Conservation (phyloP, 1,140 invertebrate genomes). For the Drosophila busckii region DNA sequence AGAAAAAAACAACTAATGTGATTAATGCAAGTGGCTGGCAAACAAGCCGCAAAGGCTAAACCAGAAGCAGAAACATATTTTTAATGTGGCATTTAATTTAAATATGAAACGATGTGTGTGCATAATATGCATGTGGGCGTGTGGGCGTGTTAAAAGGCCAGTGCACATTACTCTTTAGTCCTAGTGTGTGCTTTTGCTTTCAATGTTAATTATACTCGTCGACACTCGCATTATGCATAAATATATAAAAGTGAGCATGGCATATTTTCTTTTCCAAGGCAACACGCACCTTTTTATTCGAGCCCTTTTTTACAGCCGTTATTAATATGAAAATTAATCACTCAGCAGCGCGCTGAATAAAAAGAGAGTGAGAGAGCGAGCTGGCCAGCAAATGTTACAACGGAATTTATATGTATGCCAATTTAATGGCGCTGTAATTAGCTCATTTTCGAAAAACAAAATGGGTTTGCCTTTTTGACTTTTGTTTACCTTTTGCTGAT, state of each 20-base stretch:
- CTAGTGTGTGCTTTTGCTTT: constrained; percentile 37
- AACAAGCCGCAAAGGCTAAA: constrained; percentile 1
- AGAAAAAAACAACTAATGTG: constrained; percentile 11
- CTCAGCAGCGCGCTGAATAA: no score
- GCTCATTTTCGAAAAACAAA: constrained; percentile 48
- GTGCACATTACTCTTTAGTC: constrained; percentile 62
- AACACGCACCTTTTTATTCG: constrained; percentile 2
- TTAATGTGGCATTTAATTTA: constrained; percentile 45
- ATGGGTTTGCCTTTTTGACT: constrained; percentile 6
- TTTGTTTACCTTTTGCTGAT: constrained; percentile 34
- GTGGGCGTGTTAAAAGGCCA: constrained; percentile 44
- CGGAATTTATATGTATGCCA: constrained; percentile 59
- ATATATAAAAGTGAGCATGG: constrained; percentile 55
- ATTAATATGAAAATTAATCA: constrained; percentile 75
- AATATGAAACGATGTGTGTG: constrained; percentile 33
- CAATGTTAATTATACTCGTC: constrained; percentile 69
- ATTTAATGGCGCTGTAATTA: constrained; percentile 64
- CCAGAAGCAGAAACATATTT: background rate
- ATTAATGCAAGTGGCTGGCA: background rate
- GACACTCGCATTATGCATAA: constrained; percentile 50
- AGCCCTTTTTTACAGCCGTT: constrained; percentile 32
- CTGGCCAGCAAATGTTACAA: constrained; percentile 1
- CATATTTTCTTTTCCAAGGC: constrained; percentile 22
- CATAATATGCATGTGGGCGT: constrained; percentile 12
- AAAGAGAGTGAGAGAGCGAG: background rate